Base-by-base conservation (phyloP, 2,888 invertebrate genomes). In the Idaea biselata region DNA sequence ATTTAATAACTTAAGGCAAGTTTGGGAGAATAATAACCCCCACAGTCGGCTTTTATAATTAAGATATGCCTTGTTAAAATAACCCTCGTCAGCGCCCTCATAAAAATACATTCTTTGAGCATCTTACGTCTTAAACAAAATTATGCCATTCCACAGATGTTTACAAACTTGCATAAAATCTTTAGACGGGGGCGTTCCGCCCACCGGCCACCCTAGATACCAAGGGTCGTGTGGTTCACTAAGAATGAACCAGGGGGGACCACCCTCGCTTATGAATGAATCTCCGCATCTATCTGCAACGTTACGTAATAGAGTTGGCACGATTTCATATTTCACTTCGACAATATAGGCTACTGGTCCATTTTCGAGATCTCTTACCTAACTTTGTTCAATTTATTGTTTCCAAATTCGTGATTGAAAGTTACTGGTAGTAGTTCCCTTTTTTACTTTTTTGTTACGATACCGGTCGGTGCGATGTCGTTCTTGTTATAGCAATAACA, bases 271-370 rank as follows among this genome's bases (percentile, higher is more conserved):
- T 73, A 77, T 86, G 85, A 87, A 87, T 85, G 87, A 73, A 79
- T 68, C 80, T 72, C 82, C 84, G 84, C 86, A 84, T 83, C 82
- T 77, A 83, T 82, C 87, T 87, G 87, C 87, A 87, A 71, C 76
- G 77, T 88, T 87, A 87, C 80, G 81, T 86, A 87, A 88, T 74
- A 66, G 60, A 60, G 70, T 78, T 85, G 84, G 85, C 85, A 82
- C 79, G 75, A 70, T 75, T 78, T 77, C 44, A 44, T 44, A 44
- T 44, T 44, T 44, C 11, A 44, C 8, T 44, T 44, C 44, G 44
- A 44, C 44, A 44, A 44, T 44, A 44, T 44, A 44, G 44, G 44
- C 44, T 44, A 44, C 44, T 44, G 44, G 44, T 44, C 8, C 44
- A 44, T 44, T 8, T 44, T 44, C 44, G 14, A 44, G 44, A 11